Percentiles rank a stretch among this genome's conserved stretches.
phyloP scores from a whole-genome alignment of 2,888 invertebrate species.

The Meloe dianella region DNA sequence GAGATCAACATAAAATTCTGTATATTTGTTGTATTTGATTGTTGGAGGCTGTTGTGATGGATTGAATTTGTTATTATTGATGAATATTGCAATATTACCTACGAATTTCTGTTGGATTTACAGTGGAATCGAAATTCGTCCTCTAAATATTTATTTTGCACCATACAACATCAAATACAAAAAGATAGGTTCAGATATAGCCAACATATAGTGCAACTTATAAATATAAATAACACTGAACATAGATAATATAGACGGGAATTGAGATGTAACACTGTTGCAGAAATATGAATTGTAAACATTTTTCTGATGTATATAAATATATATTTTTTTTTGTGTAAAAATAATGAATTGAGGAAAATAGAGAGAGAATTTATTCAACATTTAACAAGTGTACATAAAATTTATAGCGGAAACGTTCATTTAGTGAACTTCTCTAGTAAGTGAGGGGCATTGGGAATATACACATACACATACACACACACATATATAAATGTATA shows the following conservation, averaged over 20 bases:
- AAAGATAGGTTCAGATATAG: conserved; percentile 40
- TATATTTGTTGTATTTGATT: conserved; percentile 14
- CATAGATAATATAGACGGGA: conserved; percentile 43
- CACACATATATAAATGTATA: background rate
- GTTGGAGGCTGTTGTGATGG: background rate
- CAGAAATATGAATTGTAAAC: conserved; percentile 20
- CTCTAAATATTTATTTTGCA: conserved; percentile 23
- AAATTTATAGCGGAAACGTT: conserved; percentile 22
- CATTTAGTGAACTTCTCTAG: conserved; percentile 26
- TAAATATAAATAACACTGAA: conserved; percentile 44
- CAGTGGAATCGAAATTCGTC: conserved; percentile 21
- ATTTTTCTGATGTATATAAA: background rate
- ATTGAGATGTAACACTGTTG: conserved; percentile 44
- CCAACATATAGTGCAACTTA: conserved; percentile 49
- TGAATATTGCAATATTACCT: conserved; percentile 21
- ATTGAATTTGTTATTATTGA: background rate
- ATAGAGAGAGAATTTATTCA: background rate
- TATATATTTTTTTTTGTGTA: background rate
- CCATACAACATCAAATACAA: conserved; percentile 45
- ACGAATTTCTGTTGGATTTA: conserved; percentile 22
- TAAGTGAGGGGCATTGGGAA: conserved; percentile 22
- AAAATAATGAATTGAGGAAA: conserved; percentile 3
- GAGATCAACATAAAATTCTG: background rate
- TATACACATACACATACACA: conserved; percentile 12
- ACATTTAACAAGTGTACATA: conserved; percentile 6